phyloP scores from a whole-genome alignment of 2,888 invertebrate genomes.

The Leptinotarsa rubiginosa region DNA sequence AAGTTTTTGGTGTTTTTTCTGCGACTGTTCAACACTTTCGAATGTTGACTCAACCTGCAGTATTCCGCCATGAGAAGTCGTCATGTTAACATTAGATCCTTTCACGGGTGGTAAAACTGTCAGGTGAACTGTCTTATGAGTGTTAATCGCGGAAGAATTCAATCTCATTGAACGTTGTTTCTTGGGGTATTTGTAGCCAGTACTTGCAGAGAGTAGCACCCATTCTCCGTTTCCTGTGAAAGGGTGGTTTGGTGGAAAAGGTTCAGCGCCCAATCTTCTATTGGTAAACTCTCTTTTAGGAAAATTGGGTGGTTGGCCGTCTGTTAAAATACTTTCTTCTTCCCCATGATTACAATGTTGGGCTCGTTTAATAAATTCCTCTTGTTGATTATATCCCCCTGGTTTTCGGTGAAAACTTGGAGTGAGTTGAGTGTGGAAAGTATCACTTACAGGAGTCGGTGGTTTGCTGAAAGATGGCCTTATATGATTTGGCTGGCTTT shows the following conservation, averaged over 20 bases:
- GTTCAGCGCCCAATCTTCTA: conserved; percentile 49
- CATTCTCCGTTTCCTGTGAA: conserved; percentile 80
- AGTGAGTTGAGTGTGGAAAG: conserved; percentile 51
- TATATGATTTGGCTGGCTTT: conserved; percentile 51
- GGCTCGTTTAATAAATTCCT: conserved; percentile 41
- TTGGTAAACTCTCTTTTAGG: conserved; percentile 56
- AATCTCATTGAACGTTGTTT: conserved; percentile 60
- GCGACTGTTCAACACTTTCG: conserved; percentile 76
- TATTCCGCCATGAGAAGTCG: conserved; percentile 79
- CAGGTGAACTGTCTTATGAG: conserved; percentile 66
- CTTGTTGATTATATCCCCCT: conserved; percentile 35
- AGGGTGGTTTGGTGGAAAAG: conserved; percentile 72
- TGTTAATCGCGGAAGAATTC: conserved; percentile 53
- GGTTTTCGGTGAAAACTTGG: conserved; percentile 18
- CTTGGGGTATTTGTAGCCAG: conserved; percentile 74
- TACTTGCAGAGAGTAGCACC: conserved; percentile 82
- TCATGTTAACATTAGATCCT: conserved; percentile 73
- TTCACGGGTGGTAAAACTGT: conserved; percentile 80
- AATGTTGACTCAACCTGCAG: conserved; percentile 81
- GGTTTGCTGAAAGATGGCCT: conserved; percentile 36
- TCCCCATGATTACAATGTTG: conserved; percentile 47
- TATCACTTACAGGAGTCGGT: conserved; percentile 53
- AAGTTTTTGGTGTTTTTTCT: conserved; percentile 62
- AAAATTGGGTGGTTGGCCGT: conserved; percentile 70
- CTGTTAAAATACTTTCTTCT: conserved; percentile 65